Evolutionary conservation across 2,113 vertebrate genomes (phyloP), one percentile per base, ranked within the genome.

Genomic region (Dipodomys stephensi): DNA sequence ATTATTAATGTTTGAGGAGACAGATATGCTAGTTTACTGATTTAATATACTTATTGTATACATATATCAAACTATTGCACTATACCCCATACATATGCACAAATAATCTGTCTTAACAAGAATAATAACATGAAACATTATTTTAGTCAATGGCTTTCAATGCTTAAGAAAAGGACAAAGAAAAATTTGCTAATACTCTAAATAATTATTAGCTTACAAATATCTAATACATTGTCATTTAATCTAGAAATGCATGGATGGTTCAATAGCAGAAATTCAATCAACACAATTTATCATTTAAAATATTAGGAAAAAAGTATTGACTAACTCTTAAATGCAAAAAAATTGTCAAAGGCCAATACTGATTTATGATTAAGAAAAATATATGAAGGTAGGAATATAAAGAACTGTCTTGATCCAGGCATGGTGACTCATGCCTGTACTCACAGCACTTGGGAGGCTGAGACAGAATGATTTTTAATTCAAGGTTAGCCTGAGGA

Each of bases 201-300:
- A 80, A 62, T 67, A 49, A 77, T 62, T 46, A 62, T 72, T 67
- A 68, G 32, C 13, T 67, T 88, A 79, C 39, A 13, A 67, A 87
- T 84, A 78, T 27, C 28, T 64, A n/a, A 49, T 12, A 62, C 46
- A 15, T 13, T 57, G 53, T 13, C 53, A 13, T 57, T 81, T 84
- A 90, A 91, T 80, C n/a, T n/a, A 91, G 73, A 84, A 83, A 62
- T 69, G 57, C 30, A 74, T 32, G 6, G 25, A 69, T 88, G 16
- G 4, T 79, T 91, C 60, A 68, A 68, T 15, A 64, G 22, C 39
- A 74, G 71, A 90, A 87, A 90, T 57, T 83, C 44, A 60, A 18
- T 27, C 72, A 49, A 39, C 39, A 79, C 11, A 57, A 46, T 76
- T 57, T 82, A 65, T 83, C 16, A 57, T 57, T 57, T 13, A 18